These are phyloP conservation scores for Brassicogethes aeneus DNA, from an alignment of 2,888 invertebrate species.

Conservation along the genomic window DNA sequence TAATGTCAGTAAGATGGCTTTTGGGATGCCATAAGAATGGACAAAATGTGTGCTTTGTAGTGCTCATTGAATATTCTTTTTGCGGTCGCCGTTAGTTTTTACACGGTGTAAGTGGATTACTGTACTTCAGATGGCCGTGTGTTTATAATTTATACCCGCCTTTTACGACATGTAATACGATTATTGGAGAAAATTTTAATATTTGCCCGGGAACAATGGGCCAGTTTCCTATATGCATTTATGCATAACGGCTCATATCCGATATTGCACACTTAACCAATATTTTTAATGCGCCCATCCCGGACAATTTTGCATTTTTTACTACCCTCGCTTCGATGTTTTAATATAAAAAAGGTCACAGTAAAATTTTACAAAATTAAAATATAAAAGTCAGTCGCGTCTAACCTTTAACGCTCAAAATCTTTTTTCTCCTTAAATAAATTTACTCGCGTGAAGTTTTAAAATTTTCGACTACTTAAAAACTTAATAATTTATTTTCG, in stretches of 20 bases:
- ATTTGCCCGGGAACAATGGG: neutral
- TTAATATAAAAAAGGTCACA: too few relatives aligned
- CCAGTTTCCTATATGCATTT: neutral
- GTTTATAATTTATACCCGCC: constrained; percentile 10
- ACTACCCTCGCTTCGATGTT: too few relatives aligned
- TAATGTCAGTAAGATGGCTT: too few relatives aligned
- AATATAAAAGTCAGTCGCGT: too few relatives aligned
- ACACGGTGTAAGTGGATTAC: constrained; percentile 11
- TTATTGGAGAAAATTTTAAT: neutral
- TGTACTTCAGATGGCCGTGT: constrained; percentile 11
- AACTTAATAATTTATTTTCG: too few relatives aligned
- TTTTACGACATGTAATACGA: neutral
- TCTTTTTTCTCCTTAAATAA: too few relatives aligned
- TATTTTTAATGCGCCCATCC: neutral
- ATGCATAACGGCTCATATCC: neutral
- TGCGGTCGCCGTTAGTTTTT: constrained; percentile 12
- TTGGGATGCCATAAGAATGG: too few relatives aligned
- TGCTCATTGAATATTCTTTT: neutral
- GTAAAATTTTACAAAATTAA: too few relatives aligned
- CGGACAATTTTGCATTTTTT: neutral
- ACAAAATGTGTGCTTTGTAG: neutral
- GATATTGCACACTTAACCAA: neutral
- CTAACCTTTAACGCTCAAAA: too few relatives aligned
- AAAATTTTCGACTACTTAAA: too few relatives aligned
- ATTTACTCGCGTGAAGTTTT: too few relatives aligned